phyloP scores from a whole-genome alignment of 1,140 invertebrate species.

The Monochamus saltuarius region DNA sequence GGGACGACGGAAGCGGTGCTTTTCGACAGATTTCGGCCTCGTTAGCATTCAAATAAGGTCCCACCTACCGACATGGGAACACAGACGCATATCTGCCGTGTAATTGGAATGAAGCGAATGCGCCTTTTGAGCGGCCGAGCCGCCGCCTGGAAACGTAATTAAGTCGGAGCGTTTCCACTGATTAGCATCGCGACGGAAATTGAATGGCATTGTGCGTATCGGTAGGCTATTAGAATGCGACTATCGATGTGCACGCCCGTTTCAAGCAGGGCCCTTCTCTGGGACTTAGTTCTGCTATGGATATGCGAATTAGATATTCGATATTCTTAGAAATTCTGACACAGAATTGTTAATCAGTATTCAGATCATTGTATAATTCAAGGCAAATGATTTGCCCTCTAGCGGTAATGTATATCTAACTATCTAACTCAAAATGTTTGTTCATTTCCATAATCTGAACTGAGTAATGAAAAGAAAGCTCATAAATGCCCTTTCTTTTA shows the following conservation, averaged over 20 bases:
- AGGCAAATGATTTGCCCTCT: no score
- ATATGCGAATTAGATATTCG: no score
- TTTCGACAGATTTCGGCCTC: conserved; percentile 48
- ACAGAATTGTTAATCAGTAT: no score
- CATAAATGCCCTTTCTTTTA: no score
- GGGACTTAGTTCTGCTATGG: no score
- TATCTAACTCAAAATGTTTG: no score
- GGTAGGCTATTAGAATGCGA: conserved; percentile 12
- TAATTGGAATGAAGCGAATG: conserved; percentile 29
- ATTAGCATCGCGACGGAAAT: conserved; percentile 13
- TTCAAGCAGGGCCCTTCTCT: not conserved
- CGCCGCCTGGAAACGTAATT: not conserved
- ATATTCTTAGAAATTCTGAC: no score
- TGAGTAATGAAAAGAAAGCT: no score
- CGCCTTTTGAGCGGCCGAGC: not conserved
- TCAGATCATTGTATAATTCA: no score
- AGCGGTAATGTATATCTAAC: no score
- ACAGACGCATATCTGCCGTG: conserved; percentile 43
- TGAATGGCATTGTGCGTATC: conserved; percentile 2
- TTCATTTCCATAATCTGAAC: no score
- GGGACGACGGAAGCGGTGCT: conserved; percentile 42
- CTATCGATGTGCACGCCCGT: conserved; percentile 2
- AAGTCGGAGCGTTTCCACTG: conserved; percentile 13
- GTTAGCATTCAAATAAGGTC: conserved; percentile 47
- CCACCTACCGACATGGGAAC: conserved; percentile 48